phyloP scores from a whole-genome alignment of 2,888 invertebrate species.

The Osmoderma eremita region DNA sequence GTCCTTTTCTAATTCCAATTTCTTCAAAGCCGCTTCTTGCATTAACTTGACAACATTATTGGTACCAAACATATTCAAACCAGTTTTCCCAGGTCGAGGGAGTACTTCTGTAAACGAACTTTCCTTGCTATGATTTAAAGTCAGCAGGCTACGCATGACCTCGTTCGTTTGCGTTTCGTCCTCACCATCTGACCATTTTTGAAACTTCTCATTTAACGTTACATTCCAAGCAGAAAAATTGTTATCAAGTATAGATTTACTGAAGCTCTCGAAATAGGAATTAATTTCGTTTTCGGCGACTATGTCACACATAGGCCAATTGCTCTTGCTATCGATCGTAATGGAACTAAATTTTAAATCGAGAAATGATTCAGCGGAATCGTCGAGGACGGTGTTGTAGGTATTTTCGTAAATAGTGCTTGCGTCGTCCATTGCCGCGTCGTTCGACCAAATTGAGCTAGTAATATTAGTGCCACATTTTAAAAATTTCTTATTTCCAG shows the following conservation, averaged over 20 bases:
- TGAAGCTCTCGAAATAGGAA: slow-evolving; percentile 62
- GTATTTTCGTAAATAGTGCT: slow-evolving; percentile 49
- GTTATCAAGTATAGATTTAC: slow-evolving; percentile 46
- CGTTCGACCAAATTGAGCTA: slow-evolving; percentile 67
- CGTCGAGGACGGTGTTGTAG: slow-evolving; percentile 49
- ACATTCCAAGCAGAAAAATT: slow-evolving; percentile 28
- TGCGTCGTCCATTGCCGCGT: slow-evolving; percentile 48
- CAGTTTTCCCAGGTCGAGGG: slow-evolving; percentile 54
- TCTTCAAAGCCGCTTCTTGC: slow-evolving; percentile 37
- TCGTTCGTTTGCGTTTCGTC: slow-evolving; percentile 54
- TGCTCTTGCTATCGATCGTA: slow-evolving; percentile 47
- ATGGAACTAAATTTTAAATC: slow-evolving; percentile 53
- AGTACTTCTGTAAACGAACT: slow-evolving; percentile 73
- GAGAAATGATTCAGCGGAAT: slow-evolving; percentile 48
- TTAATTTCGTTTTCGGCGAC: slow-evolving; percentile 57
- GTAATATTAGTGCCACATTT: slow-evolving; percentile 66
- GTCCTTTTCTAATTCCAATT: slow-evolving; percentile 43
- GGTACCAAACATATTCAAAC: slow-evolving; percentile 43
- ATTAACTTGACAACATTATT: slow-evolving; percentile 38
- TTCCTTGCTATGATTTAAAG: slow-evolving; percentile 71
- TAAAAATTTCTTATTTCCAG: slow-evolving; percentile 59
- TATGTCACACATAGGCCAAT: slow-evolving; percentile 42
- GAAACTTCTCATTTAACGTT: slow-evolving; percentile 51
- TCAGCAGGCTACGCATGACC: slow-evolving; percentile 61
- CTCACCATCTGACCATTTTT: slow-evolving; percentile 52